These are phyloP conservation scores for Hoplias malabaricus DNA, from an alignment of 2,113 vertebrate species.

Conservation along the genomic window DNA sequence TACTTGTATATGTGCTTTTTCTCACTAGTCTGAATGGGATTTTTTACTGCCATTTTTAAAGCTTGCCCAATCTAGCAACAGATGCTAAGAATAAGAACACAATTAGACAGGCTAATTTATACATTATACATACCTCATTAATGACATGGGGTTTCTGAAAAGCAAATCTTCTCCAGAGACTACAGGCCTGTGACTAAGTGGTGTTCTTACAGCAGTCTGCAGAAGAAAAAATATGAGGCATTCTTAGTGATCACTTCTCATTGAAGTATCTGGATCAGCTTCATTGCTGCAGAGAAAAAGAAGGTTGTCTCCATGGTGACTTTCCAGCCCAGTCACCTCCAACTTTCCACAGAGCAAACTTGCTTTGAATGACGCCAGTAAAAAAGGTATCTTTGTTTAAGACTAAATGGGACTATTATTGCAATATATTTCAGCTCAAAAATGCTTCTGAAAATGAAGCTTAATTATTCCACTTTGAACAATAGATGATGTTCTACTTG, in stretches of 20 bases:
- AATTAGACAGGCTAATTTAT: neutral
- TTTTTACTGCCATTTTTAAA: neutral
- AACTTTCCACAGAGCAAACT: neutral
- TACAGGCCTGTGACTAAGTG: neutral
- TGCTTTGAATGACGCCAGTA: neutral
- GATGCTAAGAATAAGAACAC: neutral
- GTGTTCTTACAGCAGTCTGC: neutral
- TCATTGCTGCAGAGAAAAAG: neutral
- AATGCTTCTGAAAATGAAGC: neutral
- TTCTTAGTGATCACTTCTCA: neutral
- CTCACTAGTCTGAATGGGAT: neutral
- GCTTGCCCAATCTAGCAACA: neutral
- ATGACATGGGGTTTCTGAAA: neutral
- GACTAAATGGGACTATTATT: neutral
- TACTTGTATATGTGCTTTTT: too few species aligned
- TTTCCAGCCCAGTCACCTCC: neutral
- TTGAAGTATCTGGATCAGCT: neutral
- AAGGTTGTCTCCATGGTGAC: neutral
- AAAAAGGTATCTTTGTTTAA: neutral
- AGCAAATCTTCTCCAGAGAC: neutral
- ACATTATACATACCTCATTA: neutral
- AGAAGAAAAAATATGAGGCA: neutral
- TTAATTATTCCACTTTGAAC: neutral
- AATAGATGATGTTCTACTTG: neutral
- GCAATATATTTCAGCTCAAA: neutral